These are phyloP conservation scores for Acipenser oxyrinchus DNA, from an alignment of 2,797 vertebrate species.

Conservation along the genomic window DNA sequence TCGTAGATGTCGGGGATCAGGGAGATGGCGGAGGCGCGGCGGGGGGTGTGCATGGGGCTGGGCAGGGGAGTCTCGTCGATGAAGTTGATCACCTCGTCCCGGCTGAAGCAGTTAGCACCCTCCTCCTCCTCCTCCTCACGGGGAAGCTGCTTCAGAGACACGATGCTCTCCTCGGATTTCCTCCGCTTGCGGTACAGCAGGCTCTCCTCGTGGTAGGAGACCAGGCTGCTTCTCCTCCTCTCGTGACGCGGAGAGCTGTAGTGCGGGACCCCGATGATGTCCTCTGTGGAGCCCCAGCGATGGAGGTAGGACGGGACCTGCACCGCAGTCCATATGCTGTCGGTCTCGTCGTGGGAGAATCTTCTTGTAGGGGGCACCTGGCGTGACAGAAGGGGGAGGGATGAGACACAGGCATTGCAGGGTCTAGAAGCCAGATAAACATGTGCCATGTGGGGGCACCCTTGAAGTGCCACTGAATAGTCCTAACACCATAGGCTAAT, in stretches of 20 bases:
- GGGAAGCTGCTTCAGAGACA: constrained; percentile 58
- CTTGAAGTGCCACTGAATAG: background rate
- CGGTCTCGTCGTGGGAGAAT: constrained; percentile 87
- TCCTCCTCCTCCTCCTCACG: constrained; percentile 50
- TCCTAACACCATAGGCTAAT: too few species aligned
- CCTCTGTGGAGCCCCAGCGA: constrained; percentile 82
- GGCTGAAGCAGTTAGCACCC: constrained; percentile 64
- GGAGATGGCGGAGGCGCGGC: constrained; percentile 60
- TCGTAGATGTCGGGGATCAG: constrained; percentile 59
- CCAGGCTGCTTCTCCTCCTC: constrained; percentile 65
- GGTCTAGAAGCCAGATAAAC: background rate
- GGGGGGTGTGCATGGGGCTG: constrained; percentile 63
- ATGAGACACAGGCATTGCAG: background rate
- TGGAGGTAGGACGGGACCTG: constrained; percentile 75
- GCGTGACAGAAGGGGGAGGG: constrained; percentile 40
- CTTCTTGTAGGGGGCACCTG: constrained; percentile 89
- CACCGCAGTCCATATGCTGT: constrained; percentile 72
- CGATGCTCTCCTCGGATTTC: constrained; percentile 70
- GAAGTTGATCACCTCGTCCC: constrained; percentile 72
- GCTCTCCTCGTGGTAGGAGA: constrained; percentile 66
- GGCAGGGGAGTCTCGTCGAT: constrained; percentile 68
- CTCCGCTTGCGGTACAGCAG: constrained; percentile 63
- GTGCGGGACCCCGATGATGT: constrained; percentile 64
- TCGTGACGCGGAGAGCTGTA: constrained; percentile 57
- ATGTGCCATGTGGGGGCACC: background rate